Conservation (phyloP, 2,797 vertebrate species). For the Chaetophractus vellerosus region DNA sequence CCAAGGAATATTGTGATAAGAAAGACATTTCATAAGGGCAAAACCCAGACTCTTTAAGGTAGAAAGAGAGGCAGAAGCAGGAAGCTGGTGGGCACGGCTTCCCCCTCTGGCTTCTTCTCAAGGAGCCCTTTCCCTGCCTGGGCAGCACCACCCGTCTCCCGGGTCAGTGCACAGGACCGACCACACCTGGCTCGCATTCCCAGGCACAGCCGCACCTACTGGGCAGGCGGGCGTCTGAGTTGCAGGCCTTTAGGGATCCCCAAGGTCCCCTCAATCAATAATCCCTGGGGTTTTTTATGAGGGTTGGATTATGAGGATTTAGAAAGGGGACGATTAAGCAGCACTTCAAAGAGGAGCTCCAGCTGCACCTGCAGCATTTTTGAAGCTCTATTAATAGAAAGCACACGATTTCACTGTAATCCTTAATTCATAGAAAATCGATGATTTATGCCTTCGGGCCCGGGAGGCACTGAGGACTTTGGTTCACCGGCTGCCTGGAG, state of each 20-base stretch:
- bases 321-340: slow-evolving; percentile 88
- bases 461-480: slow-evolving; percentile 79
- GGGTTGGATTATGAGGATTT: slow-evolving; percentile 91
- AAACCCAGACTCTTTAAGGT: not conserved
- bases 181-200: slow-evolving; percentile 91
- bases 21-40: not conserved
- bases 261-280: slow-evolving; percentile 91
- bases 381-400: slow-evolving; percentile 89
- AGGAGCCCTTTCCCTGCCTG: not conserved
- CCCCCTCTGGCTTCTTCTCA: slow-evolving; percentile 62
- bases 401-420: slow-evolving; percentile 84
- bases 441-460: slow-evolving; percentile 85
- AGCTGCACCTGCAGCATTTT: slow-evolving; percentile 90
- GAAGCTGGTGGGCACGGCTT: slow-evolving; percentile 63
- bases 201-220: slow-evolving; percentile 79
- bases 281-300: slow-evolving; percentile 91
- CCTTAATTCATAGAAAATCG: slow-evolving; percentile 85
- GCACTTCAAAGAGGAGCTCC: slow-evolving; percentile 89
- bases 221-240: slow-evolving; percentile 84
- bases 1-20: not conserved
- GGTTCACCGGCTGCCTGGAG: slow-evolving; percentile 79
- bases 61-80: not conserved
- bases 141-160: slow-evolving; percentile 73
- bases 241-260: slow-evolving; percentile 89
- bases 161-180: slow-evolving; percentile 75